Percentiles rank a stretch among this genome's conserved stretches.
Evolutionary conservation across 2,888 invertebrate genomes (phyloP).

Genomic region (Oscheius sp.): DNA sequence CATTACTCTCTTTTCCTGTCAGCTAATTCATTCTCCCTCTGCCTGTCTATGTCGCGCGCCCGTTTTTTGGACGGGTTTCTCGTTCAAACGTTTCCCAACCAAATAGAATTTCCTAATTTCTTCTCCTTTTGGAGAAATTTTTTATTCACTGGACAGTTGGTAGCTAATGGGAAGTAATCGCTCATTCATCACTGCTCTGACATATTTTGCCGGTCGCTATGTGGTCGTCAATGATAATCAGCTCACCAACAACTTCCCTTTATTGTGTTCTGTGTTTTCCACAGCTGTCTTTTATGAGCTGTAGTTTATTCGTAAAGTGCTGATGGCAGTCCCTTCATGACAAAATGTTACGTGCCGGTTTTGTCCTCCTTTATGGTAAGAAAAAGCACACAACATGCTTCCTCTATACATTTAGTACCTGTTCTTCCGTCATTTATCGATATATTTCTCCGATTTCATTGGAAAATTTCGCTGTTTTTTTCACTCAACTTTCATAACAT

Average conservation of each 20-base stretch:
- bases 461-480: not conserved
- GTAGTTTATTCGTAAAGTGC: slow-evolving; percentile 19
- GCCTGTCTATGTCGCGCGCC: slow-evolving; percentile 21
- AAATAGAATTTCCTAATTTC: slow-evolving; percentile 12
- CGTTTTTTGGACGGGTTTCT: slow-evolving; percentile 29
- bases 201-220: slow-evolving; percentile 19
- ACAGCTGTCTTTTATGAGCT: slow-evolving; percentile 25
- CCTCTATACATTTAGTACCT: not conserved
- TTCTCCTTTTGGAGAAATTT: not conserved
- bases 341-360: slow-evolving; percentile 1
- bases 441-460: not conserved
- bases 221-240: slow-evolving; percentile 5
- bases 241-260: not conserved
- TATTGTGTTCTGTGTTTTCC: slow-evolving; percentile 13
- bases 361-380: not conserved
- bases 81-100: slow-evolving; percentile 23
- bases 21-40: slow-evolving; percentile 18
- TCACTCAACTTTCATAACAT: too few relatives aligned
- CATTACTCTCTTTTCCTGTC: not conserved
- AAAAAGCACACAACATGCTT: slow-evolving; percentile 7
- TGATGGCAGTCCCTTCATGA: not conserved
- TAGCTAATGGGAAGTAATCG: slow-evolving; percentile 17
- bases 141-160: not conserved
- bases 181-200: slow-evolving; percentile 23
- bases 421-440: not conserved